Evolutionary conservation across 2,797 vertebrate species (phyloP), one percentile per base, ranked within the genome.

Genomic region (Anolis apletophallus): DNA sequence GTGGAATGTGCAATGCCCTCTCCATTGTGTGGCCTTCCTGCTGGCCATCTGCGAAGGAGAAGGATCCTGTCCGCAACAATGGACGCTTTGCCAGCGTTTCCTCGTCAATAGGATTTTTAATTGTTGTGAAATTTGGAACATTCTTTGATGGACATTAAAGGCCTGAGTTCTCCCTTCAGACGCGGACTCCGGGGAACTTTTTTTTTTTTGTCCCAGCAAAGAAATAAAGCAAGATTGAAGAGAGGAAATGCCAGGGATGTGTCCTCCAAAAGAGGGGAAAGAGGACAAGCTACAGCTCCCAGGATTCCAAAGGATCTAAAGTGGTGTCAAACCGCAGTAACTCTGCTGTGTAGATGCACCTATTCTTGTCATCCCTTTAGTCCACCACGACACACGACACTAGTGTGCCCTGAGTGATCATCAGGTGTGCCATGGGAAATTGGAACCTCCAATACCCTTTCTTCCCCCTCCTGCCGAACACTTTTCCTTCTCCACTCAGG

Each of bases 81-180:
- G 0, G 0, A 74, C 71, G 26, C 46, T n/a, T 29, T 2, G 40
- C 68, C 2, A 1, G 81, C 64, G 8, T 73, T 80, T 80, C 79
- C 69, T 61, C 8, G 67, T n/a, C 64, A 40, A 40, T 40, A 40
- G 40, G 6, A 32, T 2, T 64, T 64, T 16, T 3, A 13, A n/a
- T 3, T 23, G 46, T 8, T 23, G 87, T 3, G 59, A 29, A 52
- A 5, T 71, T 34, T 1, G 32, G 36, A 17, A 40, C 23, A 26
- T 21, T 54, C 79, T 71, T 3, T 23, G 34, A 40, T 75, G 82
- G 52, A 40, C 12, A 52, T 55, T 0, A 59, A 32, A 55, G 61
- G 19, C 55, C 23, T 19, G 50, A 90, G 88, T 87, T 88, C 87
- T 90, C 91, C 86, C 78, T 86, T 57, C 17, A 64, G 54, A 55